Base-by-base conservation (phyloP, 2,888 invertebrate species). In the Cinara cedri region DNA sequence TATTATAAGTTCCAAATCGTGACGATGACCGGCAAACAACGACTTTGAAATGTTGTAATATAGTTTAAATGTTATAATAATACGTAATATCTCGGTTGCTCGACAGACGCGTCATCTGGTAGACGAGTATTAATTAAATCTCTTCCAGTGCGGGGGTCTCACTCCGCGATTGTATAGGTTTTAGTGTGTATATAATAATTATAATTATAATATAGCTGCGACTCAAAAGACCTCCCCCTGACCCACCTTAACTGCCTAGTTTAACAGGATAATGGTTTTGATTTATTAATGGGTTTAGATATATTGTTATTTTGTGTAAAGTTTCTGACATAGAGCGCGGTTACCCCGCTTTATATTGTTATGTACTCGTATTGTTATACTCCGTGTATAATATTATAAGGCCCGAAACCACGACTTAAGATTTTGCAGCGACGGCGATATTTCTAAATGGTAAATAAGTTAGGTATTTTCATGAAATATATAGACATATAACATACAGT, bases 231-330 rank as follows among this genome's bases (percentile, higher is more conserved):
- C 78, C 70, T 49, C 34, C 21, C 6, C 34, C 34, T n/a, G n/a
- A n/a, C n/a, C n/a, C n/a, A n/a, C 34, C 34, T 34, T 6, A 65
- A 49, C 49, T 49, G 51, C 62, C 11, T 26, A n/a, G 55, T 66
- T 6, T 24, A 42, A 26, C 51, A 63, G 42, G 14, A 65, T 75
- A 75, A 75, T 75, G 65, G 74, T 54, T 75, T 63, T 78, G 60
- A 57, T 78, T 34, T 34, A 34, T 34, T 34, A 34, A 34, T 34
- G 34, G 34, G 34, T 34, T 34, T 57, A 62, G 49, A 78, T 68
- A 19, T 57, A 78, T 78, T 78, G 51, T 78, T 60, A 62, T 42
- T 78, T 51, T 42, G 51, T 70, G 51, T n/a, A 60, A 78, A 78
- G 60, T 78, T 78, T 78, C 60, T 34, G 57, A 78, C 60, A 60